phyloP scores from a whole-genome alignment of 2,113 vertebrate species.

The Mellivora capensis region DNA sequence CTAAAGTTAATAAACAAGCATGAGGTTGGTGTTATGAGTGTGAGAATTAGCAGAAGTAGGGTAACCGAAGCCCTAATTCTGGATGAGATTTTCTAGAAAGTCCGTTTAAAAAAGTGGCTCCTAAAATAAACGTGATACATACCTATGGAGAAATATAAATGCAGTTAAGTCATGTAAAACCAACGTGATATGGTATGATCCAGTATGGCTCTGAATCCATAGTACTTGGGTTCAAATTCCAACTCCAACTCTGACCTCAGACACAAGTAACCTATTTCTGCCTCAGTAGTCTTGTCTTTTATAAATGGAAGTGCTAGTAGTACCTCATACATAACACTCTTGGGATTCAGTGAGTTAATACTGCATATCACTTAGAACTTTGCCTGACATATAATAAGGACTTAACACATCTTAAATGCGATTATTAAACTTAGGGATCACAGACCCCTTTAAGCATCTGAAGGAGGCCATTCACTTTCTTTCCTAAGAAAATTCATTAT shows the following conservation, averaged over 20 bases:
- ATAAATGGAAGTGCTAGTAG: neutral
- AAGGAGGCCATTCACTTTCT: neutral
- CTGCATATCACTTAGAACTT: neutral
- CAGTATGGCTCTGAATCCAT: neutral
- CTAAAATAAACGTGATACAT: neutral
- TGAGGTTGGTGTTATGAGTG: neutral
- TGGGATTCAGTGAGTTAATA: neutral
- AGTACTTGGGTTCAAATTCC: neutral
- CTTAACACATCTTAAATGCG: neutral
- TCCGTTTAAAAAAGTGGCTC: neutral
- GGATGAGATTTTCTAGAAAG: neutral
- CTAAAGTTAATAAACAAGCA: neutral
- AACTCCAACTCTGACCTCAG: neutral
- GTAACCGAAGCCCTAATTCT: neutral
- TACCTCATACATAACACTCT: neutral
- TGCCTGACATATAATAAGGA: neutral
- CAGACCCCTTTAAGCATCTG: neutral
- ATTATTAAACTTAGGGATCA: neutral
- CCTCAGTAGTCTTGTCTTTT: neutral
- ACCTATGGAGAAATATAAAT: neutral
- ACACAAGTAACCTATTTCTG: neutral
- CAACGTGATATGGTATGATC: neutral
- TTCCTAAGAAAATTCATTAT: neutral
- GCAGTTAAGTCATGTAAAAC: neutral
- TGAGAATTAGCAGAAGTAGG: neutral